Base-by-base conservation (phyloP, 2,797 vertebrate species). In the Clamator glandarius region DNA sequence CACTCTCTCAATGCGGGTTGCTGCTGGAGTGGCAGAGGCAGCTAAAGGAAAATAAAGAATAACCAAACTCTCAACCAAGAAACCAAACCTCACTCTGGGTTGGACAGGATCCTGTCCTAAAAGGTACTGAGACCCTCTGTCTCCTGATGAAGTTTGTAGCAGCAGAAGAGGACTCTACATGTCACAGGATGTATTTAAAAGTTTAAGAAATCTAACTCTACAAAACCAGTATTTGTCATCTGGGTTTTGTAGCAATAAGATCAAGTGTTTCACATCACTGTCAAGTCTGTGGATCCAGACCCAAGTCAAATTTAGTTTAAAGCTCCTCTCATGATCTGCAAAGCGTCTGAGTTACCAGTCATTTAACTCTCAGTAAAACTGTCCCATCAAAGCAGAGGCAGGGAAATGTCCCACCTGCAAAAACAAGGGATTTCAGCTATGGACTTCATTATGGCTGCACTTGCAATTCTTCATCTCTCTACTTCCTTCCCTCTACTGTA, bases 91-190 rank as follows among this genome's bases (percentile, higher is more conserved):
- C 61, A 41, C 5, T 76, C 28, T 55, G 8, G 2, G 14, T 36
- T 44, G 11, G 19, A 57, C 8, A 48, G 23, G 8, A 8, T 44
- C 29, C 16, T 0, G 0, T 77, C 1, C 18, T 61, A 26, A 41
- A 41, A 61, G 11, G 15, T 42, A 31, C 31, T 9, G 25, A 72
- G 29, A 42, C 18, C 15, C 5, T 70, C 36, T 55, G 2, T 44
- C 13, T 52, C 10, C 25, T 59, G 19, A 13, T 83, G 35, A 77
- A n/a, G 52, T 36, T 73, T 70, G 31, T 29, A 76, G 33, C 18
- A 41, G 24, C 15, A 42, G 35, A 50, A 84, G 18, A 75, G 42
- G 16, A 58, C 2, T 42, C 51, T 41, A 4, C 51, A 35, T 51
- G 29, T 62, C 89, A 92, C 25, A 31, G 35, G 4, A 39, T n/a